Conservation (phyloP, 2,888 invertebrate species). For the Phortica okadai region DNA sequence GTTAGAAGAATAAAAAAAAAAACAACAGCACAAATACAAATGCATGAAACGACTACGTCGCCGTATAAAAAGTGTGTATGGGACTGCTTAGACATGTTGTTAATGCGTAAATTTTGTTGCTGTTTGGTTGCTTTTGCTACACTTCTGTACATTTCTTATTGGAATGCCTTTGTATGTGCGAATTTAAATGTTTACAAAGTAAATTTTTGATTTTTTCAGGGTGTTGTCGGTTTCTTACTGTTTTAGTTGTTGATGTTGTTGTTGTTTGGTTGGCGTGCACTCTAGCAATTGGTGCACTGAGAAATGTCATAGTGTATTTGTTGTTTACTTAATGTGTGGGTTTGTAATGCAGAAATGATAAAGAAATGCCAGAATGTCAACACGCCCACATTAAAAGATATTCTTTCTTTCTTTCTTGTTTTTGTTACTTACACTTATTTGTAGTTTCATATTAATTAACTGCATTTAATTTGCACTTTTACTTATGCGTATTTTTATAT, state of each 20-base stretch:
- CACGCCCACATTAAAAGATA: neutral
- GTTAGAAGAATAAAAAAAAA: slow-evolving; percentile 40
- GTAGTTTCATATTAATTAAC: too few species aligned
- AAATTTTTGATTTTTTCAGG: neutral
- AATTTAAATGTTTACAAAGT: neutral
- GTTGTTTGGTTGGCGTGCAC: neutral
- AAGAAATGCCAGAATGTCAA: too few species aligned
- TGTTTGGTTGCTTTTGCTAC: slow-evolving; percentile 1
- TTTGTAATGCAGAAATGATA: too few species aligned
- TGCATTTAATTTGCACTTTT: neutral
- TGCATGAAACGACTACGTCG: neutral
- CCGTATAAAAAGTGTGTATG: slow-evolving; percentile 13
- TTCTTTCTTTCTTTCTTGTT: neutral
- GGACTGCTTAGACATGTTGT: slow-evolving; percentile 54
- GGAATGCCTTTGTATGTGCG: slow-evolving; percentile 1
- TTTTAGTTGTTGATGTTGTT: neutral
- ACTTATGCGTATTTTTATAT: too few species aligned
- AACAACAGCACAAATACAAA: slow-evolving; percentile 3
- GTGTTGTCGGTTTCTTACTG: slow-evolving; percentile 1
- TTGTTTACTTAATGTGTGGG: too few species aligned
- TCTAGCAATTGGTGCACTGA: too few species aligned
- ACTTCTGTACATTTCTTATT: neutral
- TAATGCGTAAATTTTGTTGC: slow-evolving; percentile 40
- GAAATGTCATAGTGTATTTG: too few species aligned
- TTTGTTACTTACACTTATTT: neutral